phyloP scores from a whole-genome alignment of 2,888 invertebrate genomes.

The Rhogogaster chlorosoma region DNA sequence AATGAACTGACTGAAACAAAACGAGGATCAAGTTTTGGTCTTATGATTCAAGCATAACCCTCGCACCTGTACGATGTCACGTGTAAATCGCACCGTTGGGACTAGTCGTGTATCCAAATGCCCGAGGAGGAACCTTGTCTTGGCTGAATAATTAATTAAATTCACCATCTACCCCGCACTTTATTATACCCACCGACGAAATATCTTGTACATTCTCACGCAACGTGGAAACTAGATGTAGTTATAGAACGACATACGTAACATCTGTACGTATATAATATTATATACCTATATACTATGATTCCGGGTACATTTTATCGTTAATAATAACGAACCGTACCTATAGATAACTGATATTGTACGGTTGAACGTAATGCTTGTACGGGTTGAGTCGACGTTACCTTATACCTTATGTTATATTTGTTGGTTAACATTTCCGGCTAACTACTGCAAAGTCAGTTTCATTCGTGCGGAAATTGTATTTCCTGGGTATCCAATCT shows the following conservation, averaged over 20 bases:
- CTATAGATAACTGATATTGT: conserved; percentile 26
- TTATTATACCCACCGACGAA: background rate
- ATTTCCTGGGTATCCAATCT: background rate
- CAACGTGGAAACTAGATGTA: conserved; percentile 1
- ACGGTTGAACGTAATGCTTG: background rate
- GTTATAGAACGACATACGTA: background rate
- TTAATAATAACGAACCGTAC: conserved; percentile 17
- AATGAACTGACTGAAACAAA: background rate
- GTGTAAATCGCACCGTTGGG: conserved; percentile 28
- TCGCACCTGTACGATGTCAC: conserved; percentile 15
- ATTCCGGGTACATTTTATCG: background rate
- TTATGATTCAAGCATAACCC: background rate
- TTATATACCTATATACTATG: background rate
- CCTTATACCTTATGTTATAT: background rate
- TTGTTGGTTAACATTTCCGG: background rate
- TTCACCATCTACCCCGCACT: conserved; percentile 27
- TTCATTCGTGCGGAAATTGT: conserved; percentile 7
- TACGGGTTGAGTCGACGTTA: background rate
- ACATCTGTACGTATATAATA: background rate
- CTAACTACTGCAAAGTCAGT: background rate
- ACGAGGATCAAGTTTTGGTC: background rate
- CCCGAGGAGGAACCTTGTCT: conserved; percentile 27
- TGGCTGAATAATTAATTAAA: conserved; percentile 43
- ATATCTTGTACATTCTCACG: conserved; percentile 6
- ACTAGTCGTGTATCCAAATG: conserved; percentile 12